These are phyloP conservation scores for Melieria picta DNA, from an alignment of 2,888 invertebrate species.

Conservation along the genomic window DNA sequence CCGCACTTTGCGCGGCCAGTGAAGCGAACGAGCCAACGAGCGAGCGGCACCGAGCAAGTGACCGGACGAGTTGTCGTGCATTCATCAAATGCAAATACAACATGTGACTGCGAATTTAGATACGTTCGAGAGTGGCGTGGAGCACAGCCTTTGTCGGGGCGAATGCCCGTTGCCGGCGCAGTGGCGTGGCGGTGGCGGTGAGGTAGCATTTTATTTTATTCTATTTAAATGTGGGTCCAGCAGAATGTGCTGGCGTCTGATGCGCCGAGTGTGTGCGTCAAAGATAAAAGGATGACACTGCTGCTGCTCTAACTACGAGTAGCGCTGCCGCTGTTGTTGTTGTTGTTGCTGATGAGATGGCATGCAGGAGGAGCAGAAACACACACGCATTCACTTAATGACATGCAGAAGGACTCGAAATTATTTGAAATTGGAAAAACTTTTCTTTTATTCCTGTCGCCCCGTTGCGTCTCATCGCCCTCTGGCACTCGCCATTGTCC, in stretches of 20 bases:
- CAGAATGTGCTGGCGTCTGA: conserved; percentile 21
- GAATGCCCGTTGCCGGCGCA: background rate
- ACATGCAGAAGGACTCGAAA: conserved; percentile 45
- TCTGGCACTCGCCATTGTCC: background rate
- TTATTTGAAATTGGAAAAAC: conserved; percentile 41
- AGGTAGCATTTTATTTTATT: conserved; percentile 21
- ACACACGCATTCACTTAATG: conserved; percentile 33
- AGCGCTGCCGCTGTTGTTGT: background rate
- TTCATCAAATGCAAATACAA: conserved; percentile 51
- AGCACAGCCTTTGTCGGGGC: background rate
- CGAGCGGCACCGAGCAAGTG: conserved; percentile 13
- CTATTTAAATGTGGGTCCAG: conserved; percentile 20
- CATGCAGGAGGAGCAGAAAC: background rate
- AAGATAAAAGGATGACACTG: conserved; percentile 45
- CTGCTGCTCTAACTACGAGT: conserved; percentile 8
- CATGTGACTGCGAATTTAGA: conserved; percentile 48
- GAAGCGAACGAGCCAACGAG: background rate
- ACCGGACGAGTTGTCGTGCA: conserved; percentile 41
- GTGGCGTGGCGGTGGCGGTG: background rate
- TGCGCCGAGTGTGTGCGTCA: conserved; percentile 37
- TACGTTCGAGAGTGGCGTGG: conserved; percentile 49
- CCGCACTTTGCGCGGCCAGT: too few relatives aligned
- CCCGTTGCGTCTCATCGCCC: background rate
- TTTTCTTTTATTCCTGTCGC: conserved; percentile 32
- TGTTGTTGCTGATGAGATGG: conserved; percentile 15